phyloP scores from a whole-genome alignment of 1,140 invertebrate genomes.

The Ostrea edulis region DNA sequence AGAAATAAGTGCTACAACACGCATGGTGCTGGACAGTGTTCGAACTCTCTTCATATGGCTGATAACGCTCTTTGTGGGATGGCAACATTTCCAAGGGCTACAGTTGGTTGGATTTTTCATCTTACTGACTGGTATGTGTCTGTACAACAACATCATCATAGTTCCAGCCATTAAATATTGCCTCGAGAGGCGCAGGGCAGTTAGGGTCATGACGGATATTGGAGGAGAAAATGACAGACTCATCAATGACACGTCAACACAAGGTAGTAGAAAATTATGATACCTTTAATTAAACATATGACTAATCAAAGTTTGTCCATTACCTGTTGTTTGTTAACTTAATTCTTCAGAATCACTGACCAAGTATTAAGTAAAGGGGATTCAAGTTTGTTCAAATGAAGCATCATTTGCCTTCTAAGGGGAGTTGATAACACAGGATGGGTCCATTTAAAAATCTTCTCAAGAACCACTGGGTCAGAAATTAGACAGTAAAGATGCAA shows the following conservation, averaged over 20 bases:
- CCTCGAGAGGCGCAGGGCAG: neutral
- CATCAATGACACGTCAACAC: neutral
- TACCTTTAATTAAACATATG: too few relatives aligned
- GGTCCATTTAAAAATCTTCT: too few relatives aligned
- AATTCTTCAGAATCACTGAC: too few relatives aligned
- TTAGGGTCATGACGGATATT: neutral
- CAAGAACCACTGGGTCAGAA: too few relatives aligned
- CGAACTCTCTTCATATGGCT: slow-evolving; percentile 94
- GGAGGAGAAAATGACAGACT: slow-evolving; percentile 21
- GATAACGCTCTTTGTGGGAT: slow-evolving; percentile 85
- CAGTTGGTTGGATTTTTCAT: slow-evolving; percentile 89
- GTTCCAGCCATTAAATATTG: neutral
- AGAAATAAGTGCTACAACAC: slow-evolving; percentile 90
- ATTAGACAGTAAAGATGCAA: too few relatives aligned
- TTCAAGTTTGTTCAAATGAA: too few relatives aligned
- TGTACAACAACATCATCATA: slow-evolving; percentile 83
- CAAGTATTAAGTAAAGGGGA: too few relatives aligned
- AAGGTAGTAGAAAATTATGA: neutral
- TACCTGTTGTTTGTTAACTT: too few relatives aligned
- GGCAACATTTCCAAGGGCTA: slow-evolving; percentile 90
- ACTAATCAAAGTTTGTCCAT: too few relatives aligned
- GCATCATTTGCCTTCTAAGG: too few relatives aligned
- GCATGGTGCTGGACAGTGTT: slow-evolving; percentile 95
- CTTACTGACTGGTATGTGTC: slow-evolving; percentile 87
- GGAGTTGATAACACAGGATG: too few relatives aligned